A percentile compares a stretch with the other conserved stretches of the same genome.
Conservation (phyloP, 2,888 invertebrate genomes). For the Rhagium mordax region DNA sequence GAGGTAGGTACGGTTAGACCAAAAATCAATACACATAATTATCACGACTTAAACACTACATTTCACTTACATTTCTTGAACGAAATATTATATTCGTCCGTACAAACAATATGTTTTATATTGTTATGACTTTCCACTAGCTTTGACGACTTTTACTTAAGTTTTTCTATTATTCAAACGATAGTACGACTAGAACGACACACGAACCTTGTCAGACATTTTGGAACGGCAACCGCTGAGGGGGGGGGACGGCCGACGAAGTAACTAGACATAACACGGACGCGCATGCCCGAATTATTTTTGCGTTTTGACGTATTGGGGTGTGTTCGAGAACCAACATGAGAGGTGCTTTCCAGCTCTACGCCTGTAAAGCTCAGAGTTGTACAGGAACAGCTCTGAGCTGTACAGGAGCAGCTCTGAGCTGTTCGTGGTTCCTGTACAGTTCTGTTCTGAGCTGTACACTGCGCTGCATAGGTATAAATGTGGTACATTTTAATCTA, state of each 20-base stretch:
- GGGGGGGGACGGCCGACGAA: neutral
- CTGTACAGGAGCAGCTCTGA: too few species aligned
- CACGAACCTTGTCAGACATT: conserved; percentile 37
- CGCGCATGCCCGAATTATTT: too few species aligned
- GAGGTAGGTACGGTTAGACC: conserved; percentile 46
- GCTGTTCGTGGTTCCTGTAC: too few species aligned
- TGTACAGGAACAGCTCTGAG: too few species aligned
- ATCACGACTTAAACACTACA: conserved; percentile 52
- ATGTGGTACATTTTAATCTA: too few species aligned
- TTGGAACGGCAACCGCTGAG: conserved; percentile 7
- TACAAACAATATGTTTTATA: conserved; percentile 42
- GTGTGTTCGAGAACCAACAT: too few species aligned
- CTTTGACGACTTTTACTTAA: conserved; percentile 18
- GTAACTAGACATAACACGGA: too few species aligned
- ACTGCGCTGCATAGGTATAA: too few species aligned
- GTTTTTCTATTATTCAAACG: conserved; percentile 25
- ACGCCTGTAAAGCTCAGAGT: too few species aligned
- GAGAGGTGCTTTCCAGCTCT: too few species aligned
- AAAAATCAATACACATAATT: conserved; percentile 57
- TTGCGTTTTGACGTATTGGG: too few species aligned
- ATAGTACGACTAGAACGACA: conserved; percentile 31
- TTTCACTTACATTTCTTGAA: conserved; percentile 56
- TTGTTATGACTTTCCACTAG: conserved; percentile 26
- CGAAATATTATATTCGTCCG: conserved; percentile 50
- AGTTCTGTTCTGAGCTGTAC: too few species aligned